A percentile compares a stretch with the other conserved stretches of the same genome.
Conservation (phyloP, 2,113 vertebrate genomes). For the Proteles cristata region DNA sequence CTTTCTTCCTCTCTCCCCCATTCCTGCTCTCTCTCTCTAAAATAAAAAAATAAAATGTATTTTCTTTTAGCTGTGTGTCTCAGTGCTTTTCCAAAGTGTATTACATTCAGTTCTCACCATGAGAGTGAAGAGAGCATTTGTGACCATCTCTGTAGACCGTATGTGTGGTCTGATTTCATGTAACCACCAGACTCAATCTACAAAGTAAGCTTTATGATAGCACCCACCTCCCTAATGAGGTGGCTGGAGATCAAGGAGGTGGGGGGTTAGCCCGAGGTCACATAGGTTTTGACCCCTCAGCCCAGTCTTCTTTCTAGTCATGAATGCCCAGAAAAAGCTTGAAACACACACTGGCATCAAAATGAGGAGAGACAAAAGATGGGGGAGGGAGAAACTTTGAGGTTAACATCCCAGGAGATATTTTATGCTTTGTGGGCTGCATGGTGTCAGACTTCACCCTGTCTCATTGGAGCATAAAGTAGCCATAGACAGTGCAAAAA, state of each 20-base stretch:
- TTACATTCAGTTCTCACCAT: not conserved
- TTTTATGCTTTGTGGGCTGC: not conserved
- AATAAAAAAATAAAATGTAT: not conserved
- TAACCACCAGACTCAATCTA: not conserved
- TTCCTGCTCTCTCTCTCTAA: no score
- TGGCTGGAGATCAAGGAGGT: rapidly evolving
- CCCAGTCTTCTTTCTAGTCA: not conserved
- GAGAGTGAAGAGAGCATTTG: not conserved
- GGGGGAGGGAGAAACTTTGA: no score
- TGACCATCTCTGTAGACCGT: not conserved
- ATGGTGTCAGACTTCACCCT: rapidly evolving
- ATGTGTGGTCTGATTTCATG: rapidly evolving
- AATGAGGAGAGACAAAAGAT: not conserved
- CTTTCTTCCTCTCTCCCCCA: no score
- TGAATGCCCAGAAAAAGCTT: not conserved
- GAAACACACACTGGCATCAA: not conserved
- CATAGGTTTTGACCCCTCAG: not conserved
- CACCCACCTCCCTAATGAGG: not conserved
- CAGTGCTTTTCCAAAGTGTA: not conserved
- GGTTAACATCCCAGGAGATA: no score
- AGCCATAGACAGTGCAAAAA: rapidly evolving
- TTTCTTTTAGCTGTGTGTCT: not conserved
- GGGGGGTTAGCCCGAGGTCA: rapidly evolving
- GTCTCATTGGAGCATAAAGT: not conserved
- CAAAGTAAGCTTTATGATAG: not conserved